Conservation (phyloP, 2,888 invertebrate species). For the Quadroppia sp. region DNA sequence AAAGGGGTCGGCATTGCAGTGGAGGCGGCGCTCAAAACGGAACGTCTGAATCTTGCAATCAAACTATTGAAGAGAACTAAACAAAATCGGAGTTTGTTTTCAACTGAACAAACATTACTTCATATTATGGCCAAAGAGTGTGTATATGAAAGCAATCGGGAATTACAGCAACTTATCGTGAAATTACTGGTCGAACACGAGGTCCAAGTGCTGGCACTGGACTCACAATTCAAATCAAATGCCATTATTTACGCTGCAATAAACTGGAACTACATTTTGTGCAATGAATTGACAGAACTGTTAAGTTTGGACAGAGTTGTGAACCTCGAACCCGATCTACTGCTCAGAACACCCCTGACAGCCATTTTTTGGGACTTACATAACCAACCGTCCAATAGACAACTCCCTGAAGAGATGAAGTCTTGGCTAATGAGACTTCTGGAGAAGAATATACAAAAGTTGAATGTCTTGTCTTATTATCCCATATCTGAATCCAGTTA, state of each 20-base stretch:
- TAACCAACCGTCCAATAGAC: slow-evolving; percentile 17
- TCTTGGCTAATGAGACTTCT: slow-evolving; percentile 48
- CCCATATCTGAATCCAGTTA: slow-evolving; percentile 47
- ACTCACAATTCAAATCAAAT: slow-evolving; percentile 36
- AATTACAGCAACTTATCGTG: slow-evolving; percentile 48
- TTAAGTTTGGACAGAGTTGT: slow-evolving; percentile 44
- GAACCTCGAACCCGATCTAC: slow-evolving; percentile 50
- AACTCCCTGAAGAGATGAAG: slow-evolving; percentile 45
- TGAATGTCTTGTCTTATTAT: slow-evolving; percentile 51
- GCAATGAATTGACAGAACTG: slow-evolving; percentile 18
- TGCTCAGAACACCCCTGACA: slow-evolving; percentile 53
- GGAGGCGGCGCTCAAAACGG: slow-evolving; percentile 55
- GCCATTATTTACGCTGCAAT: slow-evolving; percentile 26
- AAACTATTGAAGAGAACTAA: slow-evolving; percentile 52
- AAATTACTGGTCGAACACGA: slow-evolving; percentile 26
- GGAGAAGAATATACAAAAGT: slow-evolving; percentile 49
- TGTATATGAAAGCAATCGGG: slow-evolving; percentile 38
- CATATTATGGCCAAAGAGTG: slow-evolving; percentile 53
- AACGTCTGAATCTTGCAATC: slow-evolving; percentile 54
- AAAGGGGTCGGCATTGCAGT: slow-evolving; percentile 52
- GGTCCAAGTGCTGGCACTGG: slow-evolving; percentile 17
- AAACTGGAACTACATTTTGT: slow-evolving; percentile 39
- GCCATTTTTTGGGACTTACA: slow-evolving; percentile 53
- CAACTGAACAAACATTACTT: slow-evolving; percentile 53
- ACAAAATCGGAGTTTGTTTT: slow-evolving; percentile 48